Base-by-base conservation (phyloP, 92 coral and sea anemone species). In the Heteractis magnifica region DNA sequence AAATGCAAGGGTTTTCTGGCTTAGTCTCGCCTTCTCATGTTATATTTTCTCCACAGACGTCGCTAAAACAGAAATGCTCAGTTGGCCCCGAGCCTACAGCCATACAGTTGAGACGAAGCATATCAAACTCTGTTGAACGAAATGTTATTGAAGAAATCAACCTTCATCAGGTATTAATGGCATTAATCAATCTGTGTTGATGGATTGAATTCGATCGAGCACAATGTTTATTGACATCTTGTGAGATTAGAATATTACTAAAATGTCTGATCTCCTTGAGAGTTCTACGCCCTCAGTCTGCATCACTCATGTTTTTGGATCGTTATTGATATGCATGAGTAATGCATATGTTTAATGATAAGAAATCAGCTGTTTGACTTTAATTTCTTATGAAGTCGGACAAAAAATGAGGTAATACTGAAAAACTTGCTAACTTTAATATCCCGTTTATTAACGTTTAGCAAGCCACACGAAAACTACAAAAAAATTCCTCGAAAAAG, bases 51-150 rank as follows among this genome's bases (percentile, higher is more conserved):
- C 77, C 55, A 74, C 86, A 82, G 79, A 16, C 51, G 10, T 49
- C 79, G 20, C 12, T n/a, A 10, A 72, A 52, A 50, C 79, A 48
- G 0, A 26, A 59, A 79, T 59, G 65, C 49, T 64, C 84, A 41
- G 79, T 82, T 21, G 71, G 49, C 1, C 87, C 87, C 9, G 77
- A 77, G 20, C 68, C 87, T 16, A 55, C 87, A 44, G 82, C 81
- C 12, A 20, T 77, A 20, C 15, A 49, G 49, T 81, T 90, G 1
- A 70, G 81, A 59, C 55, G 90, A 77, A 87, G 91, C 62, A 84
- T 90, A 52, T 90, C 91, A 7, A 84, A 84, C 20, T 77, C 88
- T 23, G 84, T 87, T 70, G 91, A 90, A 55, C 83, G 93, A 84
- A 87, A 80, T 52, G 64, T 80, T 14, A 48, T 65, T 6, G 88